Conservation (phyloP, 2,888 invertebrate genomes). For the Cistogaster globosa region DNA sequence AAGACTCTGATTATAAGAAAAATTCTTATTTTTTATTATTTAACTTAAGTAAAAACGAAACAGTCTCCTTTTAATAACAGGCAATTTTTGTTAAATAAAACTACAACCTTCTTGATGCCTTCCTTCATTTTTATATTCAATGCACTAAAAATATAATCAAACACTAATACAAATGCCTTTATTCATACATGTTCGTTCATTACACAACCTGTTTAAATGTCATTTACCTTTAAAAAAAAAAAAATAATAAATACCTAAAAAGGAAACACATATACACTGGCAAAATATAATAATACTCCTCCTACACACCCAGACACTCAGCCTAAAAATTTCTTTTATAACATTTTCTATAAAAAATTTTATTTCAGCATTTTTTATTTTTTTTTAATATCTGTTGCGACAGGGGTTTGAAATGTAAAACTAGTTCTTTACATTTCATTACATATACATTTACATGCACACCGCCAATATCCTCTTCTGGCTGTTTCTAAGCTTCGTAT, state of each 20-base stretch:
- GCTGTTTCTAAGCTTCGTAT: not conserved
- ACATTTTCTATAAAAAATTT: constrained; percentile 7
- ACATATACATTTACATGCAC: not conserved
- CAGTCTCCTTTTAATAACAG: not conserved
- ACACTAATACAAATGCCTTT: constrained; percentile 2
- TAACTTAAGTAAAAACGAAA: not conserved
- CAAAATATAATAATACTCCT: not conserved
- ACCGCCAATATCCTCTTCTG: constrained; percentile 8
- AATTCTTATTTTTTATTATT: not conserved
- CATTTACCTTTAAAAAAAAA: constrained; percentile 59
- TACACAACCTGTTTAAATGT: constrained; percentile 67
- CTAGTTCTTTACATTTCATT: constrained; percentile 20
- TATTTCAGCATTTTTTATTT: constrained; percentile 14
- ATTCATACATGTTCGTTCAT: not conserved
- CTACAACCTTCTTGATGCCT: constrained; percentile 35
- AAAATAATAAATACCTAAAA: not conserved
- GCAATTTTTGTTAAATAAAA: constrained; percentile 22
- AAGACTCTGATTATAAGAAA: not conserved
- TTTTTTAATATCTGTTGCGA: constrained; percentile 26
- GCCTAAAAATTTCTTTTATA: constrained; percentile 43
- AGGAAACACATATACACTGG: not conserved
- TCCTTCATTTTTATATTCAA: constrained; percentile 1
- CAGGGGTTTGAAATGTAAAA: not conserved
- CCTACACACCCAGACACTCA: not conserved
- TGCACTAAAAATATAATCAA: constrained; percentile 18